These are phyloP conservation scores for Halcyon badia DNA, from an alignment of 2,797 vertebrate genomes.

Conservation along the genomic window DNA sequence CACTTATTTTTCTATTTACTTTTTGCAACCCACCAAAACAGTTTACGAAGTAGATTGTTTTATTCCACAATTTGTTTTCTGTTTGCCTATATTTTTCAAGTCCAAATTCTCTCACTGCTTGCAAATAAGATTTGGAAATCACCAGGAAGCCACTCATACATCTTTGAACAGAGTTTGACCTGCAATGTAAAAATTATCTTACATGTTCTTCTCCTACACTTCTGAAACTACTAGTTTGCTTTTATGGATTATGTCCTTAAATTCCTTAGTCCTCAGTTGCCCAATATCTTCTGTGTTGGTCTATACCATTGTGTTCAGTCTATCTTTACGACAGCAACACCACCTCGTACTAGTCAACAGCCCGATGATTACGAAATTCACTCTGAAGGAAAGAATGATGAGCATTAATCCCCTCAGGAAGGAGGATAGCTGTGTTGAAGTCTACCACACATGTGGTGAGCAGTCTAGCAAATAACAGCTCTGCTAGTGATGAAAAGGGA, in stretches of 20 bases:
- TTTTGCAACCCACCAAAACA: background rate
- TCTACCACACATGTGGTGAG: slow-evolving; percentile 53
- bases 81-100: background rate
- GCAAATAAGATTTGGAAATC: background rate
- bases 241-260: background rate
- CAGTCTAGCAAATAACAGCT: slow-evolving; percentile 52
- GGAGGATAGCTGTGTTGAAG: slow-evolving; percentile 44
- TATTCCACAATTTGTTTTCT: background rate
- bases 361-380: slow-evolving; percentile 34
- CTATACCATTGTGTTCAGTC: background rate
- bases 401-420: slow-evolving; percentile 65
- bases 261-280: background rate
- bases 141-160: background rate
- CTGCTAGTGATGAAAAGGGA: slow-evolving; percentile 50
- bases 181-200: background rate
- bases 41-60: background rate
- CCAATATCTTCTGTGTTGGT: background rate
- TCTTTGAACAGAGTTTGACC: background rate
- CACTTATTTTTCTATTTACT: background rate
- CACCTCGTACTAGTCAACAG: slow-evolving; percentile 6
- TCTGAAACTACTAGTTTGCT: background rate
- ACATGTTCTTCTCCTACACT: background rate
- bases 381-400: slow-evolving; percentile 52
- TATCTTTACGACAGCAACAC: slow-evolving; percentile 5
- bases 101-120: background rate